A percentile compares a stretch with the other conserved stretches of the same genome.
Evolutionary conservation across 2,888 invertebrate genomes (phyloP).

Genomic region (Lycaena phlaeas): DNA sequence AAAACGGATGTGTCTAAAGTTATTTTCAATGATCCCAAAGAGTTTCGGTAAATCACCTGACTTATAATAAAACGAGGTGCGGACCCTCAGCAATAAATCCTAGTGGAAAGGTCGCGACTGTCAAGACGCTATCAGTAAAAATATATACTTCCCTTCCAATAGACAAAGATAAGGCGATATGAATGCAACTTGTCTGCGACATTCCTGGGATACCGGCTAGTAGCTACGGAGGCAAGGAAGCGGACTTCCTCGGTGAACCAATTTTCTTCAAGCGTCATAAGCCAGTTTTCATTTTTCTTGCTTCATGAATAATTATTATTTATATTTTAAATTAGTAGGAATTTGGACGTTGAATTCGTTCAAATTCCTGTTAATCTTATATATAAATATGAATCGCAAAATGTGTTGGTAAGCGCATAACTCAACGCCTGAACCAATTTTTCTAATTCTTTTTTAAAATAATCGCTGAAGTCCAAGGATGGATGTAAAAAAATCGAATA

Average conservation of each 20-base stretch:
- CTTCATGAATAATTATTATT: not conserved
- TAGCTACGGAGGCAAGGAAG: slow-evolving; percentile 12
- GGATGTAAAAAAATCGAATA: too few relatives aligned
- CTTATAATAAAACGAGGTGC: slow-evolving; percentile 12
- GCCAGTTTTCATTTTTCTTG: not conserved
- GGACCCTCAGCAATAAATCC: slow-evolving; percentile 22
- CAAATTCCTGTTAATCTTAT: too few relatives aligned
- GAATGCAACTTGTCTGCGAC: slow-evolving; percentile 27
- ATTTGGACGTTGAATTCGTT: too few relatives aligned
- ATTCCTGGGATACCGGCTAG: slow-evolving; percentile 26
- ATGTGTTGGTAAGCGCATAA: too few relatives aligned
- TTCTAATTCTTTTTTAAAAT: too few relatives aligned
- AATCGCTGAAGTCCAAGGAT: too few relatives aligned
- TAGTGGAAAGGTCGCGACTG: slow-evolving; percentile 21
- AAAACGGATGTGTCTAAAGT: too few relatives aligned
- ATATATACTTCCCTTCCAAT: slow-evolving; percentile 29
- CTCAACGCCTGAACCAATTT: too few relatives aligned
- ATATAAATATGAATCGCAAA: too few relatives aligned
- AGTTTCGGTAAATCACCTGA: slow-evolving; percentile 2
- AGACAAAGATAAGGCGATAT: slow-evolving; percentile 28
- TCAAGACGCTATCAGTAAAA: slow-evolving; percentile 27
- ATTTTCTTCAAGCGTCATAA: slow-evolving; percentile 3
- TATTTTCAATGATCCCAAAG: not conserved
- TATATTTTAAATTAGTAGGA: too few relatives aligned
- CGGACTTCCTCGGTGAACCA: slow-evolving; percentile 8